Base-by-base conservation (phyloP, 2,797 vertebrate genomes). In the Melanotaenia nigrans region DNA sequence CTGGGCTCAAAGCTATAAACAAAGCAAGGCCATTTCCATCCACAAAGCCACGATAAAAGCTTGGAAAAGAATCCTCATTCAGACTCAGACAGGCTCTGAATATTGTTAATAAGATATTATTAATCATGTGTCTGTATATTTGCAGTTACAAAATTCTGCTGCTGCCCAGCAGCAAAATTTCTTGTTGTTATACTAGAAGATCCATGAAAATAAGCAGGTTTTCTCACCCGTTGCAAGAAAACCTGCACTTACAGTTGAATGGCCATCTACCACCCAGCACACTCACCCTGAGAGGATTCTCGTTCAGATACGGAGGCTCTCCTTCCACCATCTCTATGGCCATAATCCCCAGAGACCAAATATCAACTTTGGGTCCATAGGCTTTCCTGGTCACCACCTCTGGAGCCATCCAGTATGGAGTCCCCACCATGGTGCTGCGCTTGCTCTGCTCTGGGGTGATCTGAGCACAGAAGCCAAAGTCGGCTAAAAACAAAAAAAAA, bases 311-410 rank as follows among this genome's bases (percentile, higher is more conserved):
- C 0, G 98, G 98, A 61, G 98, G 97, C 61, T 99, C 98, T 85
- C 97, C 97, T 93, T 99, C 97, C 74, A 98, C 97, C 98, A 99
- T 99, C 91, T 99, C 97, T 64, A 99, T 99, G 38, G 97, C 97
- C 98, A 99, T 98, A 85, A 99, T 99, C 69, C 97, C 98, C 84
- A 99, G 91, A 69, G 97, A 99, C 98, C 98, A 99, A 85, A 99
- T 99, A 78, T 99, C 98, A 81, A 99, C 98, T 88, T 99, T 99
- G 36, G 97, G 98, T 58, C 98, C 97, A 0, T 99, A 99, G 0
- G 97, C 98, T 90, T 99, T 99, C 68, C 97, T 94, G 33, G 98
- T 99, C 59, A 99, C 98, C 84, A 99, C 97, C 84, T 99, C 98
- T 0, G 97, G 98, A 56, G 98, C 97, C 98, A 99, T 99, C 97